Evolutionary conservation across 2,888 invertebrate species (phyloP).

Genomic region (Synergus laeviventris): DNA sequence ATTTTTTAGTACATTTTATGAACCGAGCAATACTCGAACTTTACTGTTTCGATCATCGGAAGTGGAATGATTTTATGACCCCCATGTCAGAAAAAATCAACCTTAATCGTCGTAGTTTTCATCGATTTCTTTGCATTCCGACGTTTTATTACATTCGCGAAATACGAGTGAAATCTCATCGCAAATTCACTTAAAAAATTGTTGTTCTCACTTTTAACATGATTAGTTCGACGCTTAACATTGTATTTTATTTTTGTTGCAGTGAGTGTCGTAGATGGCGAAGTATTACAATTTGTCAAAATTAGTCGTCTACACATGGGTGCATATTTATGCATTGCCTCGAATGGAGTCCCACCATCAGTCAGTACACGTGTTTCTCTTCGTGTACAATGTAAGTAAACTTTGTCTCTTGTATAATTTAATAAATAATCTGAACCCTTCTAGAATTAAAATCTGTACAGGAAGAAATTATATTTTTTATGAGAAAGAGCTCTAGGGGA

Average conservation of each 20-base stretch:
- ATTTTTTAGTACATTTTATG: too few species aligned
- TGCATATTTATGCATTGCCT: conserved; percentile 94
- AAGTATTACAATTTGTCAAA: conserved; percentile 89
- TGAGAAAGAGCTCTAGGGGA: background rate
- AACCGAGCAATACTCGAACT: conserved; percentile 14
- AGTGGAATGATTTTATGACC: conserved; percentile 42
- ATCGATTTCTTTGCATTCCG: background rate
- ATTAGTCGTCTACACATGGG: conserved; percentile 95
- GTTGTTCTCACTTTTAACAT: background rate
- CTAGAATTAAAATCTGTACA: too few species aligned
- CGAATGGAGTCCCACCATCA: conserved; percentile 94
- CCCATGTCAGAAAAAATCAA: conserved; percentile 7
- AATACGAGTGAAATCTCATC: background rate
- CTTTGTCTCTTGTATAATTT: background rate
- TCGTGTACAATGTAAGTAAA: conserved; percentile 72
- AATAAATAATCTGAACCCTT: background rate
- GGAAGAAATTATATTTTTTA: too few species aligned
- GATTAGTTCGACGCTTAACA: background rate
- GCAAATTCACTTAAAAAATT: background rate
- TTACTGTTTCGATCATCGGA: conserved; percentile 45
- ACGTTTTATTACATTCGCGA: conserved; percentile 2
- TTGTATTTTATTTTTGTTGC: conserved; percentile 68
- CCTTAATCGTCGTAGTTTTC: conserved; percentile 9
- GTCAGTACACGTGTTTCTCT: conserved; percentile 80
- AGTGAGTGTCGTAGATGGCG: conserved; percentile 94